phyloP scores from a whole-genome alignment of 2,888 invertebrate species.

The Parelbella ahira region DNA sequence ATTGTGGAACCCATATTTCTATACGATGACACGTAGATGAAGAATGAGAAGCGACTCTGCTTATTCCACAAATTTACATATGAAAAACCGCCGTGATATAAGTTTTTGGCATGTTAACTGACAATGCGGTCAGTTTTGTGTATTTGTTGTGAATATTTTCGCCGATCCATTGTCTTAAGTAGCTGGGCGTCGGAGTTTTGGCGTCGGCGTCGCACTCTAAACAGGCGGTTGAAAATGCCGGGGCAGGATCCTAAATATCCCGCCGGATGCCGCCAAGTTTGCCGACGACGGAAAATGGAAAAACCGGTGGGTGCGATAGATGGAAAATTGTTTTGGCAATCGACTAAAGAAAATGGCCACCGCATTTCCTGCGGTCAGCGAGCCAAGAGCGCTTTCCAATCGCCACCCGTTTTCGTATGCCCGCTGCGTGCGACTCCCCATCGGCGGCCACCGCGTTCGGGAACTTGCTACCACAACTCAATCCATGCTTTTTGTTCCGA shows the following conservation, averaged over 20 bases:
- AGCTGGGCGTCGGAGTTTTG: conserved; percentile 39
- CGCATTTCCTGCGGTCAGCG: conserved; percentile 75
- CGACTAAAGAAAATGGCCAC: conserved; percentile 63
- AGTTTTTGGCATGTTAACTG: conserved; percentile 14
- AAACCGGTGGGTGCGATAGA: conserved; percentile 60
- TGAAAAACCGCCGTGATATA: conserved; percentile 4
- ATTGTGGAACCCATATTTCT: too few relatives aligned
- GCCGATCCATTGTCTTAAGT: conserved; percentile 39
- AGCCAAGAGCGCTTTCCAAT: conserved; percentile 71
- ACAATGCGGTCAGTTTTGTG: conserved; percentile 20
- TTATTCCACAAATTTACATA: conserved; percentile 3
- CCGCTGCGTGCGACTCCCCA: conserved; percentile 40
- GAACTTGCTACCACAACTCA: conserved; percentile 22
- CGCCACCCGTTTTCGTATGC: conserved; percentile 52
- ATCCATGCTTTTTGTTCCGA: conserved; percentile 21
- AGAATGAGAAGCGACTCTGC: too few relatives aligned
- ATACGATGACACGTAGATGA: too few relatives aligned
- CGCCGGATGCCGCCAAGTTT: conserved; percentile 62
- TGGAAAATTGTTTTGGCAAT: conserved; percentile 71
- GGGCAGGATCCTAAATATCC: conserved; percentile 50
- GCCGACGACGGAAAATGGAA: conserved; percentile 65
- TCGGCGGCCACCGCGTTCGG: conserved; percentile 15
- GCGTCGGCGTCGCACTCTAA: conserved; percentile 36
- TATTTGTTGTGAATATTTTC: conserved; percentile 24
- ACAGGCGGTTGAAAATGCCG: conserved; percentile 47